Evolutionary conservation across 2,797 vertebrate genomes (phyloP), one percentile per base, ranked within the genome.

Genomic region (Triplophysa bombifrons): DNA sequence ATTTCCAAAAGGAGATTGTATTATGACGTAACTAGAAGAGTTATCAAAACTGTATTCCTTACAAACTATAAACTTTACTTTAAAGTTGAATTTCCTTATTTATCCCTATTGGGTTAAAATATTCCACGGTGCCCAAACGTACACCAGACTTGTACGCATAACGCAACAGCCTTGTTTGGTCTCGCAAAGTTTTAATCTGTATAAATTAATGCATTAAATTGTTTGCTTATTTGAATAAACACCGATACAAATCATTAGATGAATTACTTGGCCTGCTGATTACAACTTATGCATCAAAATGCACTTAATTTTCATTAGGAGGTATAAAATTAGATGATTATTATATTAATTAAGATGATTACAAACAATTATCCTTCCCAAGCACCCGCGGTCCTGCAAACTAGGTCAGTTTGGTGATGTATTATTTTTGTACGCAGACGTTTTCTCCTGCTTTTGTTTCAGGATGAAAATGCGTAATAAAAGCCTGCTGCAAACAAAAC

Each of bases 281-380:
- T 90, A 89, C 91, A 91, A 93, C 93, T 89, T 90, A 91, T 87
- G 89, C 90, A 89, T 91, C 88, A 91, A 92, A 93, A 92, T 92
- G 91, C 90, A 92, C 88, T 93, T 93, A 90, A 92, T 93, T 93
- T 92, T 92, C 91, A 94, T 94, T 93, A 93, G 84, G 84, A 87
- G 87, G 86, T 89, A 91, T 92, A 92, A 93, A 94, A 93, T 91
- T 88, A 91, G 88, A 88, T 87, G 89, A 93, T 94, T 91, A 93
- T 89, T 84, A 87, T 83, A 88, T 90, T 92, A 90, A 94, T 93
- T 93, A 92, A 80, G 86, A 81, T 87, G 90, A 92, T 91, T 93
- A 88, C 90, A 90, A 91, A 91, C 92, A 92, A 93, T 92, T 92
- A 92, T 87, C 71, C 85, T 84, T 75, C 82, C 84, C 90, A 89